These are phyloP conservation scores for Rhopilema esculentum DNA, from an alignment of 30 jellyfish, hydroid and myxozoan genomes.

Conservation along the genomic window DNA sequence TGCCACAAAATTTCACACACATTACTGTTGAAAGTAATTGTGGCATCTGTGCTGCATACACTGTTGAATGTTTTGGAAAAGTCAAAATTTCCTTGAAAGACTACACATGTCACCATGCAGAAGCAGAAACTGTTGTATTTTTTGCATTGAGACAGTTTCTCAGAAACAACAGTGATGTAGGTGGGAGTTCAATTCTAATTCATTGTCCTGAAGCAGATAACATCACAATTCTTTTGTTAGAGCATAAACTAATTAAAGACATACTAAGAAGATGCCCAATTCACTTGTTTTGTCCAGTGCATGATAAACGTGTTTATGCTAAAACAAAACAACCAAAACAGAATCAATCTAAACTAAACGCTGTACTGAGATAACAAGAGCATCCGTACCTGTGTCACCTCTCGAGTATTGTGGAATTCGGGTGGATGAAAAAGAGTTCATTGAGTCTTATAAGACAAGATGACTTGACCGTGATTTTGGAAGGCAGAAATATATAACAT, in stretches of 20 bases:
- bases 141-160: too few species aligned
- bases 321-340: constrained; percentile 24
- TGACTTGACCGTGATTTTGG: too few species aligned
- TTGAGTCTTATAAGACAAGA: too few species aligned
- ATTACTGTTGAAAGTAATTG: constrained; percentile 21
- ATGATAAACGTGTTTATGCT: constrained; percentile 13
- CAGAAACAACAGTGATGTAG: too few species aligned
- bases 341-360: constrained; percentile 4
- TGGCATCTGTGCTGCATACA: constrained; percentile 16
- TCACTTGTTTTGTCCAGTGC: constrained; percentile 4
- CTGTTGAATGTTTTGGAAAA: constrained; percentile 19
- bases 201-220: too few species aligned
- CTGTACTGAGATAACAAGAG: too few species aligned
- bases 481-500: too few species aligned
- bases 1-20: constrained; percentile 17
- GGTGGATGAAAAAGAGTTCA: too few species aligned
- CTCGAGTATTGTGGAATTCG: too few species aligned
- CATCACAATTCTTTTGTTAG: constrained; percentile 21
- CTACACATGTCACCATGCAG: constrained; percentile 27
- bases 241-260: constrained; percentile 13
- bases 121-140: constrained; percentile 57
- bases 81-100: background rate
- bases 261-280: constrained; percentile 5
- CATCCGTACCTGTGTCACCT: too few species aligned
- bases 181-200: too few species aligned